phyloP scores from a whole-genome alignment of 2,888 invertebrate species.

The Hoplodrina blanda region DNA sequence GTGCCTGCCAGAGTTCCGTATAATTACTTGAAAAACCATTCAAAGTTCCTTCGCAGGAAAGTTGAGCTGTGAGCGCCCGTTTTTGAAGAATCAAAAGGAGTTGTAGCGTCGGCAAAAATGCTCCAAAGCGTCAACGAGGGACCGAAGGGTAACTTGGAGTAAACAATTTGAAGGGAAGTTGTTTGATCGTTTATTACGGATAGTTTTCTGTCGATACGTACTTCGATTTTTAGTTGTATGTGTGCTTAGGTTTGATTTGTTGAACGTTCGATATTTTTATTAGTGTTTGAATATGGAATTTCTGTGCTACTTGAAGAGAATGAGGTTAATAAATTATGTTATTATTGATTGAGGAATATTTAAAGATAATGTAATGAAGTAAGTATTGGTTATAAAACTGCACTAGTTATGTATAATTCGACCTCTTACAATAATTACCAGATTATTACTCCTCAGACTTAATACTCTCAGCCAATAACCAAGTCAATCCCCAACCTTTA shows the following conservation, averaged over 20 bases:
- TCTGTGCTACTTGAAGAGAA: background rate
- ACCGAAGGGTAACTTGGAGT: constrained; percentile 44
- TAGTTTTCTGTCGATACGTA: constrained; percentile 34
- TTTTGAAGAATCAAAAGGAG: constrained; percentile 59
- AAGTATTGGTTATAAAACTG: too few species aligned
- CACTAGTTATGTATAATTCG: constrained; percentile 21
- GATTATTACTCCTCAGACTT: constrained; percentile 33
- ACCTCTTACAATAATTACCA: constrained; percentile 7
- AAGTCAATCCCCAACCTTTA: constrained; percentile 44
- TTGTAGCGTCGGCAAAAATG: constrained; percentile 49
- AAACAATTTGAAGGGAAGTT: constrained; percentile 49
- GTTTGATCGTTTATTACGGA: constrained; percentile 43
- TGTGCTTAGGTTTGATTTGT: constrained; percentile 10
- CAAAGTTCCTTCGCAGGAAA: constrained; percentile 53
- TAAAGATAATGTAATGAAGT: too few species aligned
- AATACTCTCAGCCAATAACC: constrained; percentile 34
- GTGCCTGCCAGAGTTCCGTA: constrained; percentile 48
- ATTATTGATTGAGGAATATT: too few species aligned
- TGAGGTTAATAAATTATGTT: too few species aligned
- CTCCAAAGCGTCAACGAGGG: constrained; percentile 37
- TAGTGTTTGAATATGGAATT: background rate
- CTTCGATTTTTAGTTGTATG: background rate
- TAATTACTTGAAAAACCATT: constrained; percentile 64
- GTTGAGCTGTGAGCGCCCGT: constrained; percentile 39
- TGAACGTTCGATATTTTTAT: constrained; percentile 1